Evolutionary conservation across 2,113 vertebrate genomes (phyloP).

Genomic region (Oncorhynchus gorbuscha): DNA sequence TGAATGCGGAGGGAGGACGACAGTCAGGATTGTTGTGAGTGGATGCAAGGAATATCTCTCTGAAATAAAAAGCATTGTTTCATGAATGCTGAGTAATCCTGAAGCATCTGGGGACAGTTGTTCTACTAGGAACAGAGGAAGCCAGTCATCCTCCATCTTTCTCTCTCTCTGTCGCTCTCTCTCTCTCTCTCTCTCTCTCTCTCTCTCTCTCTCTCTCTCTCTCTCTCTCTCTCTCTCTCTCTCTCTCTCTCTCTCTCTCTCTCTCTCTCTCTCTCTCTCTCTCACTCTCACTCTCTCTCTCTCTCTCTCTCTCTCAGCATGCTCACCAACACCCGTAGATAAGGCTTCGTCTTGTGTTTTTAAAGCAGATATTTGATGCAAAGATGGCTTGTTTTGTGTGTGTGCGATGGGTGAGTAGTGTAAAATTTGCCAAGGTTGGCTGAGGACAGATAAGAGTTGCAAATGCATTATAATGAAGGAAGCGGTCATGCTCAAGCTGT

Average conservation of each 20-base stretch:
- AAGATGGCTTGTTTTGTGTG: slow-evolving; percentile 58
- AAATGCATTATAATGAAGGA: slow-evolving; percentile 68
- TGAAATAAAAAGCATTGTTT: not conserved
- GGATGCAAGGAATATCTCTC: slow-evolving; percentile 3
- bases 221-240: not conserved
- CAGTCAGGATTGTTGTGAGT: too few relatives aligned
- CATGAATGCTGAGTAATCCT: slow-evolving; percentile 29
- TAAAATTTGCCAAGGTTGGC: slow-evolving; percentile 62
- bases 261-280: too few relatives aligned
- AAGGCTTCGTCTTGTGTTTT: slow-evolving; percentile 65
- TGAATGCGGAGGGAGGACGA: not conserved
- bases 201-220: slow-evolving; percentile 42
- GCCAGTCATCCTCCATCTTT: slow-evolving; percentile 44
- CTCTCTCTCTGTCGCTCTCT: too few relatives aligned
- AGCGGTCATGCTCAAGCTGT: slow-evolving; percentile 53
- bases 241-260: not conserved
- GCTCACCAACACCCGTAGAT: slow-evolving; percentile 60
- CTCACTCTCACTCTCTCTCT: too few relatives aligned
- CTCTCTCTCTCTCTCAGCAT: slow-evolving; percentile 43
- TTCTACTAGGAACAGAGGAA: slow-evolving; percentile 13
- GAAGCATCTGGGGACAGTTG: slow-evolving; percentile 28
- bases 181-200: not conserved
- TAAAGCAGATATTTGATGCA: slow-evolving; percentile 58
- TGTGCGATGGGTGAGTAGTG: slow-evolving; percentile 45
- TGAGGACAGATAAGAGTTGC: slow-evolving; percentile 68